Percentiles rank a stretch among this genome's conserved stretches.
Conservation (phyloP, 2,113 vertebrate genomes). For the Baryphthengus martii region DNA sequence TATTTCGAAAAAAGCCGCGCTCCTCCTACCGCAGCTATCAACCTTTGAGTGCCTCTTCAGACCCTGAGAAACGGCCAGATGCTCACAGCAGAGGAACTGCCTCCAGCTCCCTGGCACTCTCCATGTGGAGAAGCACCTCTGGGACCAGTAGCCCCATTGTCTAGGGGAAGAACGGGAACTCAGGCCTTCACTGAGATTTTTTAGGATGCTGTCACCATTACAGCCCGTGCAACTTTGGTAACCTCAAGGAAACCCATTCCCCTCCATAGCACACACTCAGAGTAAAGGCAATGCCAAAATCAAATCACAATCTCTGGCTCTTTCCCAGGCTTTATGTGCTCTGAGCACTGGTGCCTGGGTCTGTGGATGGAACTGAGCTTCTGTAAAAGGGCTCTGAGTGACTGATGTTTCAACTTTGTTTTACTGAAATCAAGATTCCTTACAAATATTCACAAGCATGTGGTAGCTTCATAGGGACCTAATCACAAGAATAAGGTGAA, state of each 20-base stretch:
- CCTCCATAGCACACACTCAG: not conserved
- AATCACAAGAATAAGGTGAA: not conserved
- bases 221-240: not conserved
- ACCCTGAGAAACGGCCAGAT: not conserved
- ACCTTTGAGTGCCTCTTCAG: not conserved
- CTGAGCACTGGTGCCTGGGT: not conserved
- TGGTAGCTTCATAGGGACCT: not conserved
- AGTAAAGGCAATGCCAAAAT: not conserved
- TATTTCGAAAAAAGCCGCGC: not conserved
- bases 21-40: not conserved
- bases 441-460: not conserved
- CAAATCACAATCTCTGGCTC: not conserved
- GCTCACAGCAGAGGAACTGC: too few relatives aligned
- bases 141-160: not conserved
- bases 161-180: not conserved
- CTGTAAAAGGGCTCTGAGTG: not conserved
- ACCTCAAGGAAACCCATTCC: fast-evolving
- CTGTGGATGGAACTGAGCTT: not conserved
- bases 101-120: not conserved
- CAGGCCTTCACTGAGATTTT: not conserved
- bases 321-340: not conserved
- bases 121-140: not conserved
- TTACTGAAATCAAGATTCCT: not conserved
- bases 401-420: not conserved
- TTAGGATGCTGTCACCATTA: not conserved